Evolutionary conservation across 2,888 invertebrate genomes (phyloP).

Genomic region (Galeopsomyia nigrocyanea): DNA sequence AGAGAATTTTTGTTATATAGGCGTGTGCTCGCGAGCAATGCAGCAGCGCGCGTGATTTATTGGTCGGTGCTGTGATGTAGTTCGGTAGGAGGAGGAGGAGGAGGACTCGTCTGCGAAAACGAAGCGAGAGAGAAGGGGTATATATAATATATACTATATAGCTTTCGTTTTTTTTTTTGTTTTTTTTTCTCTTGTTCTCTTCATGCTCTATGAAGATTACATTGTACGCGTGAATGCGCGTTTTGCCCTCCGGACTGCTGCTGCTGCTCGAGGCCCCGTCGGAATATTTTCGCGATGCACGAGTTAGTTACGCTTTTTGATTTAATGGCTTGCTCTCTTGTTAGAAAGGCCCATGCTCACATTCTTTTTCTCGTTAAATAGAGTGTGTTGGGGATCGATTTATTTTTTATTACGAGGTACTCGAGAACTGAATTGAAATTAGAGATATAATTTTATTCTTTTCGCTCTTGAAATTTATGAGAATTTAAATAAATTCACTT

Average conservation of each 20-base stretch:
- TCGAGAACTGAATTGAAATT: no score
- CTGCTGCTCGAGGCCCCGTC: not conserved
- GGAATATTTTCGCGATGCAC: slow-evolving; percentile 8
- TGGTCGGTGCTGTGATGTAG: slow-evolving; percentile 1
- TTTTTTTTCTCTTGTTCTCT: not conserved
- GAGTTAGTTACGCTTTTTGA: slow-evolving; percentile 35
- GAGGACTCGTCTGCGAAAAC: not conserved
- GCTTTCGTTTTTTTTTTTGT: no score
- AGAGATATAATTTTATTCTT: no score
- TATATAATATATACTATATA: not conserved
- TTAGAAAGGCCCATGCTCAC: no score
- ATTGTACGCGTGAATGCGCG: slow-evolving; percentile 21
- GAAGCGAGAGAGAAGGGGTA: not conserved
- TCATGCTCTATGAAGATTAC: slow-evolving; percentile 31
- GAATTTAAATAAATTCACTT: no score
- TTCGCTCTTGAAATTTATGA: no score
- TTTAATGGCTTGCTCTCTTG: slow-evolving; percentile 17
- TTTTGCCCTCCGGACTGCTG: not conserved
- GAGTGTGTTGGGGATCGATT: no score
- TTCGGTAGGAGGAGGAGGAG: not conserved
- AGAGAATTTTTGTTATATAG: slow-evolving; percentile 23
- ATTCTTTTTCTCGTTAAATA: no score
- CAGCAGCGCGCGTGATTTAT: slow-evolving; percentile 35
- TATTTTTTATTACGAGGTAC: no score
- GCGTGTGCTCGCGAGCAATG: no score